Evolutionary conservation across 2,888 invertebrate genomes (phyloP).

Genomic region (Stenurella melanura): DNA sequence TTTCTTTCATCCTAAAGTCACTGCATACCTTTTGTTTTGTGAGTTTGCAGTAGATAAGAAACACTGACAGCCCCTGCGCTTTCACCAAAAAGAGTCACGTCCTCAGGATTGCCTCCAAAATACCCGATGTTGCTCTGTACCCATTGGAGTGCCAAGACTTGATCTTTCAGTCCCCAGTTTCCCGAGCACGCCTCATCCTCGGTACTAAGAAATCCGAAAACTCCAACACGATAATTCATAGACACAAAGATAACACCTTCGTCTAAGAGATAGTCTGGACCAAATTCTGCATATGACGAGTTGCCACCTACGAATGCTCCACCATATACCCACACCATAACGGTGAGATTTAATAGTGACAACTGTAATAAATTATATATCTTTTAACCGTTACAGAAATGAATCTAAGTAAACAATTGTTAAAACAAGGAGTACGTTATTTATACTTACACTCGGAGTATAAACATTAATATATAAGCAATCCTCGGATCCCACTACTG

Average conservation of each 20-base stretch:
- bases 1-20: too few species aligned
- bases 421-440: not conserved
- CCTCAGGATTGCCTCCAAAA: slow-evolving; percentile 53
- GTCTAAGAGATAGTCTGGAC: slow-evolving; percentile 48
- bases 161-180: slow-evolving; percentile 56
- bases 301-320: slow-evolving; percentile 42
- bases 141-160: slow-evolving; percentile 53
- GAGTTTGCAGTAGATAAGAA: slow-evolving; percentile 50
- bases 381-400: too few species aligned
- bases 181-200: slow-evolving; percentile 48
- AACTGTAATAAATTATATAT: not conserved
- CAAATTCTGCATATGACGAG: slow-evolving; percentile 13
- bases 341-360: not conserved
- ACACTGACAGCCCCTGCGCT: slow-evolving; percentile 55
- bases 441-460: slow-evolving; percentile 47
- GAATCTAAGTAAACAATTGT: too few species aligned
- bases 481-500: slow-evolving; percentile 49
- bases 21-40: slow-evolving; percentile 47
- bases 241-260: slow-evolving; percentile 46
- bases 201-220: slow-evolving; percentile 55
- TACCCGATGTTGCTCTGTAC: slow-evolving; percentile 48
- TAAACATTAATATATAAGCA: slow-evolving; percentile 55
- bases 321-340: slow-evolving; percentile 48
- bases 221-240: slow-evolving; percentile 49
- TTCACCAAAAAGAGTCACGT: slow-evolving; percentile 52